A percentile compares a stretch with the other conserved stretches of the same genome.
phyloP scores from a whole-genome alignment of 2,888 invertebrate species.

The Endomychus coccineus region DNA sequence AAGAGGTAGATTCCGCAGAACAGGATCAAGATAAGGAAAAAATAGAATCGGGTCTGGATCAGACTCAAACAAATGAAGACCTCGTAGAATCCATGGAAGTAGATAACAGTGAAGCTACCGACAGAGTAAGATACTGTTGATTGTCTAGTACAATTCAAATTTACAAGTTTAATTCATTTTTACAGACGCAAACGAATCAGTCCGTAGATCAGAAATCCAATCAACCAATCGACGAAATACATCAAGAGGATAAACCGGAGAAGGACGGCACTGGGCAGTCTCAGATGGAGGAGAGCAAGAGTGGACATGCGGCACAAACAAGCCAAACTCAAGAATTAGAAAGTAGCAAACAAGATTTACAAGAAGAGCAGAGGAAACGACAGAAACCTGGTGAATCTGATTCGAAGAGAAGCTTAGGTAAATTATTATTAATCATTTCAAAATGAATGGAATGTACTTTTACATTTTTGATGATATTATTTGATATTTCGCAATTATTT shows the following conservation, averaged over 20 bases:
- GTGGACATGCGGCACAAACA: conserved; percentile 55
- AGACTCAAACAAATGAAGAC: conserved; percentile 39
- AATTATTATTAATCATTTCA: conserved; percentile 7
- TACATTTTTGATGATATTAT: too few species aligned
- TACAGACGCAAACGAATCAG: conserved; percentile 45
- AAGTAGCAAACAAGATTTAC: conserved; percentile 30
- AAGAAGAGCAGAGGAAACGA: conserved; percentile 50
- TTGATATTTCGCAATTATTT: too few species aligned
- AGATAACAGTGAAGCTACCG: conserved; percentile 42
- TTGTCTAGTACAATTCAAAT: neutral
- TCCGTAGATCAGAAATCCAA: conserved; percentile 32
- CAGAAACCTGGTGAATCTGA: conserved; percentile 71
- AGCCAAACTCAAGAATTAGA: conserved; percentile 33
- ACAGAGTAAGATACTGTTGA: conserved; percentile 38
- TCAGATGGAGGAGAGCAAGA: conserved; percentile 62
- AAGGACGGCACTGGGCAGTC: conserved; percentile 67
- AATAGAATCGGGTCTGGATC: conserved; percentile 34
- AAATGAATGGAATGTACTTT: too few species aligned
- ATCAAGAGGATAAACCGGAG: conserved; percentile 54
- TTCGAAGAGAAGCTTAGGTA: conserved; percentile 58
- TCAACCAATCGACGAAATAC: conserved; percentile 45
- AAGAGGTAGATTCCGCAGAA: conserved; percentile 24
- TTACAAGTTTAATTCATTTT: conserved; percentile 12
- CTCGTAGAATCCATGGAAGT: conserved; percentile 43
- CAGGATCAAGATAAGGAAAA: conserved; percentile 42